Base-by-base conservation (phyloP, 2,113 vertebrate species). In the Collichthys lucidus region DNA sequence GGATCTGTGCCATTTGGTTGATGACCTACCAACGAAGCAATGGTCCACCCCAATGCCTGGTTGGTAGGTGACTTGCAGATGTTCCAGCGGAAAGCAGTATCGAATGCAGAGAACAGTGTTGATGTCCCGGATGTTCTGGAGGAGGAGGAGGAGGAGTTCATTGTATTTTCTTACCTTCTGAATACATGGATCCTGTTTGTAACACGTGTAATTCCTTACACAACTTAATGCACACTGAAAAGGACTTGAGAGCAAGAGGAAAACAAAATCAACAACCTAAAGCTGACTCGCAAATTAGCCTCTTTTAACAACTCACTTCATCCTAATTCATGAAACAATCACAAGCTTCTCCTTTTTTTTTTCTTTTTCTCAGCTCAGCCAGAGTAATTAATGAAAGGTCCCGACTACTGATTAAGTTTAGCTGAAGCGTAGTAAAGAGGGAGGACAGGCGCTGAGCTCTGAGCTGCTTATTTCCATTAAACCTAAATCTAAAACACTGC, bases 271-370 rank as follows among this genome's bases (percentile, higher is more conserved):
- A 61, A 53, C 44, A 81, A 59, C 8, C 29, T 3, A 31, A 73
- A 67, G 68, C 62, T 74, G 26, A 82, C 56, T 73, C 60, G 64
- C 74, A 83, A 79, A 88, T 76, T 61, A 62, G 35, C 62, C 74
- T 69, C 11, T 88, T 88, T 85, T 86, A 89, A 88, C 8, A 10
- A 85, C 60, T 86, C 79, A 77, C 80, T 81, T 84, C 31, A 82
- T 79, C 62, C 52, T 81, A 72, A 92, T 89, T 90, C 80, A 86
- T 84, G 77, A 77, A 86, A 85, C 66, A 88, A 91, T 80, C 81
- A 84, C 31, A 62, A 77, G 60, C 22, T 22, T 5, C 31, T 35
- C n/a, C n/a, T n/a, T n/a, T n/a, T 35, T 1, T 65, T 46, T 74
- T 74, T 87, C 60, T 24, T 64, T 50, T 78, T 60, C 61, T 60